Evolutionary conservation across 2,888 invertebrate genomes (phyloP).

Genomic region (Crossocerus cetratus): DNA sequence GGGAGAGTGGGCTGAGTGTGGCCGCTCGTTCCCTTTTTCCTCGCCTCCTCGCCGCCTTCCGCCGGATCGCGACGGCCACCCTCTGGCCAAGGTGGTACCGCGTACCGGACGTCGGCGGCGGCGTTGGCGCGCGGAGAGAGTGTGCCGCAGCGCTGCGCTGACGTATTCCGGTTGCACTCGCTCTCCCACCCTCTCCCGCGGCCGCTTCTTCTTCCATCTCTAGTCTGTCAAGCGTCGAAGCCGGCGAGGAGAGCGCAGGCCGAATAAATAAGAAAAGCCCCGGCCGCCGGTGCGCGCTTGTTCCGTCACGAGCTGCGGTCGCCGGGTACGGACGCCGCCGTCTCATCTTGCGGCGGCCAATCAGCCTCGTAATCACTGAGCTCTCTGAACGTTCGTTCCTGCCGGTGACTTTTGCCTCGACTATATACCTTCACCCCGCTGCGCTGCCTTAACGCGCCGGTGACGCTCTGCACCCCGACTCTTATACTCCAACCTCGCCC

Average conservation of each 20-base stretch:
- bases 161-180: too few relatives aligned
- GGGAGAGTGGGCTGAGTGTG: constrained; percentile 3
- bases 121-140: too few relatives aligned
- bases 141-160: too few relatives aligned
- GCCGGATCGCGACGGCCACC: constrained; percentile 3
- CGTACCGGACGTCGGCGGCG: too few relatives aligned
- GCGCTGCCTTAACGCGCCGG: constrained; percentile 52
- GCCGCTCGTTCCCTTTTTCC: constrained; percentile 21
- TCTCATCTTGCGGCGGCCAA: constrained; percentile 77
- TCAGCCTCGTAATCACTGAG: constrained; percentile 77
- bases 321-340: constrained; percentile 74
- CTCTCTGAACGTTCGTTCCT: constrained; percentile 68
- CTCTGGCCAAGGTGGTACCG: background rate
- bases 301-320: constrained; percentile 74
- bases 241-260: constrained; percentile 31
- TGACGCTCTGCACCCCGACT: constrained; percentile 27
- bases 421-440: constrained; percentile 33
- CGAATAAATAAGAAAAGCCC: constrained; percentile 66
- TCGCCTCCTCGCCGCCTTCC: background rate
- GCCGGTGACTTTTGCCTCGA: constrained; percentile 55
- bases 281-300: constrained; percentile 56
- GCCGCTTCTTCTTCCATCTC: constrained; percentile 19
- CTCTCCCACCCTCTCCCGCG: constrained; percentile 4
- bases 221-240: constrained; percentile 9
- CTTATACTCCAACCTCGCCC: constrained; percentile 11